Percentiles rank a stretch among this genome's conserved stretches.
Conservation (phyloP, 2,888 invertebrate species). For the Andrena bicolor region DNA sequence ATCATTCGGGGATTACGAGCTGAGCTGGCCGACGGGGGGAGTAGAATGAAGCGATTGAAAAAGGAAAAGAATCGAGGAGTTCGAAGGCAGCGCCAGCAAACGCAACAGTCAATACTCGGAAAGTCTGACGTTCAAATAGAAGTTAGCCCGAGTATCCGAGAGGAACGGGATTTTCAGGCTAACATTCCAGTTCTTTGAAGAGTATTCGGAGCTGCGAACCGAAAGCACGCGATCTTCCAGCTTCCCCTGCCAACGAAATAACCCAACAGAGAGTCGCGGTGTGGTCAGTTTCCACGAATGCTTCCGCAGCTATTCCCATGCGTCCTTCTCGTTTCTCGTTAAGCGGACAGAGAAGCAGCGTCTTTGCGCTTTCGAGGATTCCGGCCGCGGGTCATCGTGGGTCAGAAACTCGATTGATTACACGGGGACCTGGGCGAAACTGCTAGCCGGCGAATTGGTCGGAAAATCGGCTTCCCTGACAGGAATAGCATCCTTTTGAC, state of each 20-base stretch:
- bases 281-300: conserved; percentile 31
- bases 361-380: conserved; percentile 37
- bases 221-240: neutral
- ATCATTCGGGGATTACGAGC: neutral
- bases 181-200: conserved; percentile 18
- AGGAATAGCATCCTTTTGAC: neutral
- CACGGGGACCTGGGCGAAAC: neutral
- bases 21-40: neutral
- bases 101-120: conserved; percentile 22
- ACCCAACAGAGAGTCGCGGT: neutral
- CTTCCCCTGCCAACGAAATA: conserved; percentile 17
- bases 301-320: conserved; percentile 4
- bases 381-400: neutral
- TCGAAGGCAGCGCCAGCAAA: neutral
- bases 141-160: conserved; percentile 10
- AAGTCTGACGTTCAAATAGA: conserved; percentile 27
- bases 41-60: neutral
- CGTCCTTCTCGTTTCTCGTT: conserved; percentile 20
- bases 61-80: neutral
- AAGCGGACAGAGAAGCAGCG: conserved; percentile 2
- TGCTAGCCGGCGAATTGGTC: neutral
- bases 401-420: neutral
- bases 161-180: conserved; percentile 13
- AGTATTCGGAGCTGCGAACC: conserved; percentile 1
- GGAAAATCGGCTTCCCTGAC: conserved; percentile 11